These are phyloP conservation scores for Boloria selene DNA, from an alignment of 2,888 invertebrate species.

Conservation along the genomic window DNA sequence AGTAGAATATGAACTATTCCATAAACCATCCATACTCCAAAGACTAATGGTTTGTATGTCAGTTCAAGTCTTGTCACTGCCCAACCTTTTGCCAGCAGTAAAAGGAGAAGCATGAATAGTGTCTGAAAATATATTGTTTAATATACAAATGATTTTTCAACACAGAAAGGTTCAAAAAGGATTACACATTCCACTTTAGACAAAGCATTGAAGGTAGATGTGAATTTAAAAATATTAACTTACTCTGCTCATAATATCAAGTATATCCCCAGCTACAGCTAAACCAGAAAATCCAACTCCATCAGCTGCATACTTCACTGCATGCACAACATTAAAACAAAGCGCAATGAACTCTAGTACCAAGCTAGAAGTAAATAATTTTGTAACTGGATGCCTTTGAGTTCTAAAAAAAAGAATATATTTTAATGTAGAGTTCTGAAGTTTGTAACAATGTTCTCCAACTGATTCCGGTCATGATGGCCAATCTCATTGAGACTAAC, in stretches of 20 bases:
- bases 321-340: slow-evolving; percentile 93
- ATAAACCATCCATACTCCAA: slow-evolving; percentile 95
- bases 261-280: slow-evolving; percentile 93
- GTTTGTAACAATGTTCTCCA: too few relatives aligned
- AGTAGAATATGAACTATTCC: slow-evolving; percentile 94
- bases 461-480: too few relatives aligned
- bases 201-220: too few relatives aligned
- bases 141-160: too few relatives aligned
- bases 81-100: slow-evolving; percentile 98
- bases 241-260: slow-evolving; percentile 95
- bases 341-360: slow-evolving; percentile 92
- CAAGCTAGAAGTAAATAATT: slow-evolving; percentile 93
- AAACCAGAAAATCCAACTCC: slow-evolving; percentile 93
- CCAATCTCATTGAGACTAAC: too few relatives aligned
- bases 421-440: too few relatives aligned
- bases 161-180: not conserved
- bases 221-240: slow-evolving; percentile 49
- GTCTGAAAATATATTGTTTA: slow-evolving; percentile 83
- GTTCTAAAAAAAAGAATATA: slow-evolving; percentile 69
- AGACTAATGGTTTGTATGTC: slow-evolving; percentile 91
- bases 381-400: slow-evolving; percentile 95
- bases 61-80: slow-evolving; percentile 95
- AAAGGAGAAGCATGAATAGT: slow-evolving; percentile 94
- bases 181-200: too few relatives aligned
- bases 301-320: slow-evolving; percentile 94